A percentile compares a stretch with the other conserved stretches of the same genome.
phyloP scores from a whole-genome alignment of 2,113 vertebrate genomes.

The Lutjanus erythropterus region DNA sequence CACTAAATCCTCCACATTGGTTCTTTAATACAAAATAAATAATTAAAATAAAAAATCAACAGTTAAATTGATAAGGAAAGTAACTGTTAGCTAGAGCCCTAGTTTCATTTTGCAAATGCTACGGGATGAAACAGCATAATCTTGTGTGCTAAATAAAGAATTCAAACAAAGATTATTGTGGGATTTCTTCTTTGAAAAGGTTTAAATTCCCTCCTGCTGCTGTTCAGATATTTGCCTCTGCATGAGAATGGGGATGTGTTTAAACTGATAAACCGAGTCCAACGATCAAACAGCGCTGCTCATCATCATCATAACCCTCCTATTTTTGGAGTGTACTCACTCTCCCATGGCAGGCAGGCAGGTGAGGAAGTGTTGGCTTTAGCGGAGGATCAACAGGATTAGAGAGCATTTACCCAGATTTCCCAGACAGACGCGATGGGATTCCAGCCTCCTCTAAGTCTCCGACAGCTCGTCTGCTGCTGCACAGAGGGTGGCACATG shows the following conservation, averaged over 20 bases:
- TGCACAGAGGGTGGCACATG: slow-evolving; percentile 72
- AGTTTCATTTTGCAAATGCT: too few species aligned
- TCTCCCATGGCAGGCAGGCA: slow-evolving; percentile 78
- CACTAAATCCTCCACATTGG: too few species aligned
- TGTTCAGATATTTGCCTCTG: not conserved
- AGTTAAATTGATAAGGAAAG: too few species aligned
- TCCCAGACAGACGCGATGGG: slow-evolving; percentile 77
- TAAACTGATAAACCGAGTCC: not conserved
- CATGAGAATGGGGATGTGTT: not conserved
- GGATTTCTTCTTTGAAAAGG: not conserved
- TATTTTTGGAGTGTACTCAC: slow-evolving; percentile 61
- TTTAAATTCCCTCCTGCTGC: not conserved
- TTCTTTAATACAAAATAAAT: too few species aligned
- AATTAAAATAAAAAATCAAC: too few species aligned
- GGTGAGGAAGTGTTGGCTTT: slow-evolving; percentile 85
- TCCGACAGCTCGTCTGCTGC: slow-evolving; percentile 64
- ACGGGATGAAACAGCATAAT: not conserved
- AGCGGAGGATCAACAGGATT: slow-evolving; percentile 80
- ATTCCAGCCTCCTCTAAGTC: slow-evolving; percentile 77
- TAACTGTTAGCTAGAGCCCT: too few species aligned
- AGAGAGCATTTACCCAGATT: slow-evolving; percentile 81
- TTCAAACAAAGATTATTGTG: not conserved
- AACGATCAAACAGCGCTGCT: slow-evolving; percentile 13
- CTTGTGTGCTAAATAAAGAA: not conserved
- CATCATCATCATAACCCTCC: slow-evolving; percentile 49